Evolutionary conservation across 2,797 vertebrate species (phyloP), one percentile per base, ranked within the genome.

Genomic region (Botia almorhae): DNA sequence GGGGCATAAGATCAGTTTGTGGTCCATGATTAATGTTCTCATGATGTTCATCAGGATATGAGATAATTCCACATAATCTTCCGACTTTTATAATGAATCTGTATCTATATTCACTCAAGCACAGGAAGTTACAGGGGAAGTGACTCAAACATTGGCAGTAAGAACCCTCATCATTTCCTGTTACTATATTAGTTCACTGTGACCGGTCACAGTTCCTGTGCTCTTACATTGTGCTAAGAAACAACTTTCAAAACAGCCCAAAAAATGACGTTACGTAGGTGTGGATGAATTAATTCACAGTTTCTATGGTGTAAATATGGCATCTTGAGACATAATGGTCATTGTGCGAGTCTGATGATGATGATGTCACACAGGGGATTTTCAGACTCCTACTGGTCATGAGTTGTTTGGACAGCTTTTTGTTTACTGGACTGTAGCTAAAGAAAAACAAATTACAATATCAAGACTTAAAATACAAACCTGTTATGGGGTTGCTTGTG

Each of bases 31-130:
- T 39, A 39, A 53, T 64, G 61, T 71, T n/a, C 63, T 64, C 48
- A 43, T 64, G 19, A 21, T 36, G 53, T 43, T 79, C 33, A 3
- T 19, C 19, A 72, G 69, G 77, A 71, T 43, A 39, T 72, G 76
- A 78, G 56, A 26, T 19, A 13, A 26, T 71, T 72, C 46, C 68
- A n/a, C 58, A 26, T 19, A 48, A 53, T 72, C 77, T 64, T 72
- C 76, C 68, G 46, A 39, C 29, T 23, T 39, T 61, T 61, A 64
- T 29, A 71, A 71, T 26, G 48, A 33, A 4, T 55, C 19, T 64
- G 33, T 39, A 63, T 53, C n/a, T 16, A 60, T 48, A 60, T 48
- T 14, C 23, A 69, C 5, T 33, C 46, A 10, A 26, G 26, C 50
- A 39, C n/a, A 64, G 77, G 77, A 79, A 79, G 11, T 19, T 13